phyloP scores from a whole-genome alignment of 2,888 invertebrate genomes.

The Clanis bilineata region DNA sequence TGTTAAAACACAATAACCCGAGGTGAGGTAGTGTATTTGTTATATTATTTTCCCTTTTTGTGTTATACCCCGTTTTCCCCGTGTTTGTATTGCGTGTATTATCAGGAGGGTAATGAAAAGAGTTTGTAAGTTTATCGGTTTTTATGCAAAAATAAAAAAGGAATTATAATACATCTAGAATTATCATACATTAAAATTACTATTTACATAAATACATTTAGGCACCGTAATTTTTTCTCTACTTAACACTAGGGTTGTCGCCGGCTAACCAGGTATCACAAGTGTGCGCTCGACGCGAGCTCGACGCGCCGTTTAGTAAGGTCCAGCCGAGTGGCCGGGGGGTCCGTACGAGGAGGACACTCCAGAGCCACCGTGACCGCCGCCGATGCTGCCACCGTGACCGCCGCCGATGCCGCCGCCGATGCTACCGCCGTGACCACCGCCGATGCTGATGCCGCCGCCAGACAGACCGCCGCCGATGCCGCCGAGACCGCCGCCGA shows the following conservation, averaged over 20 bases:
- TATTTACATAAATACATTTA: constrained; percentile 83
- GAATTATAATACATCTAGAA: constrained; percentile 78
- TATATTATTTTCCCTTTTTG: constrained; percentile 16
- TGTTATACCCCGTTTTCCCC: constrained; percentile 17
- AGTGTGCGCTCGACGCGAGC: constrained; percentile 51
- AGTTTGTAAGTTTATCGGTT: constrained; percentile 57
- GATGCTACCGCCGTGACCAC: constrained; percentile 36
- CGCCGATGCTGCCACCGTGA: constrained; percentile 37
- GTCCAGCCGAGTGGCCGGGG: constrained; percentile 86
- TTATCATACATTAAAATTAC: constrained; percentile 80
- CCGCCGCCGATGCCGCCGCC: constrained; percentile 37
- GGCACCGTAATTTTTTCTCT: constrained; percentile 83
- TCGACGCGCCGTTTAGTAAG: constrained; percentile 78
- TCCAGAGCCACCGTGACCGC: constrained; percentile 48
- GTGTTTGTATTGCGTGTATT: neutral
- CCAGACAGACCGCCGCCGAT: constrained; percentile 36
- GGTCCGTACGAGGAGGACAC: constrained; percentile 85
- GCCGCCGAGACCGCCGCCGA: constrained; percentile 38
- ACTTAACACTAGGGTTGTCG: constrained; percentile 77
- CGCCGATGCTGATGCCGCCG: constrained; percentile 42
- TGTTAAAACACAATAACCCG: constrained; percentile 27
- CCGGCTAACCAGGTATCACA: constrained; percentile 80
- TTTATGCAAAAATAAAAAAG: constrained; percentile 76
- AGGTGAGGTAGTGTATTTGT: constrained; percentile 28
- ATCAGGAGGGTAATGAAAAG: constrained; percentile 24